Conservation (phyloP, 2,888 invertebrate species). For the Dione vanillae region DNA sequence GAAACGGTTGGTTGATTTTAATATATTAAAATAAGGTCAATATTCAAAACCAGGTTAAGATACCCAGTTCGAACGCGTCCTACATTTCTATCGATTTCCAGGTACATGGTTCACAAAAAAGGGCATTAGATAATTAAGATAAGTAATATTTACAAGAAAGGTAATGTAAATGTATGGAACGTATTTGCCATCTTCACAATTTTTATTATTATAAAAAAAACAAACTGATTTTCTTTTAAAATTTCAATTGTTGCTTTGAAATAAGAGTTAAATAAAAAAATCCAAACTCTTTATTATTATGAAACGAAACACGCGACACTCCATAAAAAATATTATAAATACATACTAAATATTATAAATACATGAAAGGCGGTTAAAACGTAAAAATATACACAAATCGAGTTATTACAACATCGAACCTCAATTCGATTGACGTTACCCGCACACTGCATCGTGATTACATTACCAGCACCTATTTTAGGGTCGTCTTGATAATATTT, state of each 20-base stretch:
- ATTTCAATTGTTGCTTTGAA: too few species aligned
- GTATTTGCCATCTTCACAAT: neutral
- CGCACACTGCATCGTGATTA: slow-evolving; percentile 22
- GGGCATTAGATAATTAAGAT: neutral
- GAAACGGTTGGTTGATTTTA: neutral
- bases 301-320: too few species aligned
- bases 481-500: slow-evolving; percentile 16
- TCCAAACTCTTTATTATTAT: too few species aligned
- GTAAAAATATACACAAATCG: neutral
- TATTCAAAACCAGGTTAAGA: slow-evolving; percentile 18
- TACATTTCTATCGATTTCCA: slow-evolving; percentile 17
- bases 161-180: neutral
- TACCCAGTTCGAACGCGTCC: slow-evolving; percentile 17
- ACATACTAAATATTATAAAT: too few species aligned
- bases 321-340: too few species aligned
- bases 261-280: too few species aligned
- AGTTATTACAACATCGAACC: slow-evolving; percentile 5
- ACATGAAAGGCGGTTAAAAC: neutral
- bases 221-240: too few species aligned
- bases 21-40: slow-evolving; percentile 4
- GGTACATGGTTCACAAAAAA: slow-evolving; percentile 3
- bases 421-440: slow-evolving; percentile 26
- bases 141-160: neutral
- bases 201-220: too few species aligned
- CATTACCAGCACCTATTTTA: slow-evolving; percentile 31